These are phyloP conservation scores for Lepidurus packardi DNA, from an alignment of 1,140 invertebrate genomes.

Conservation along the genomic window DNA sequence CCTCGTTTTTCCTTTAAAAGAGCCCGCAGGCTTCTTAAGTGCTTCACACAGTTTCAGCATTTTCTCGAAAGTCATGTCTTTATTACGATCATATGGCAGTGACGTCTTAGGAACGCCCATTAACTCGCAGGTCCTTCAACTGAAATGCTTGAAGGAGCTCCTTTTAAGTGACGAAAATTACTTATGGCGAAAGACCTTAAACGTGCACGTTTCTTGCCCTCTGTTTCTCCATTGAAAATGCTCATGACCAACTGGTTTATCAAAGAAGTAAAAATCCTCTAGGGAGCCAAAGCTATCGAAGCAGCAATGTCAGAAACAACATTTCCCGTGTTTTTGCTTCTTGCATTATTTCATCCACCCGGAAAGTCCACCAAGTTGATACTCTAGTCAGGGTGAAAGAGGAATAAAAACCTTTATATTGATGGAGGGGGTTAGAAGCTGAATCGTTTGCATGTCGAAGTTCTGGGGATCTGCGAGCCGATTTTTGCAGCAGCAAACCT, in stretches of 20 bases:
- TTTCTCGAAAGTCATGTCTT: neutral
- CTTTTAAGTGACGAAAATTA: too few relatives aligned
- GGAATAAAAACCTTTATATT: neutral
- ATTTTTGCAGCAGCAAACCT: constrained; percentile 16
- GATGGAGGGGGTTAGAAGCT: neutral
- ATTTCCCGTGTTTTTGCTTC: neutral
- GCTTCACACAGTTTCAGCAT: neutral
- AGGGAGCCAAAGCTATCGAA: neutral
- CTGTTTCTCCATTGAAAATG: too few relatives aligned
- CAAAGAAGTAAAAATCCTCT: neutral
- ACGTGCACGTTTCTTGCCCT: too few relatives aligned
- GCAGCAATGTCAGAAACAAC: neutral
- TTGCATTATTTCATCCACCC: too few relatives aligned
- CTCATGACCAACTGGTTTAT: neutral
- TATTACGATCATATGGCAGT: too few relatives aligned
- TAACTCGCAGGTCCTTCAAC: too few relatives aligned
- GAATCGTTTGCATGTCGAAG: neutral
- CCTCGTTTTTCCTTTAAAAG: neutral
- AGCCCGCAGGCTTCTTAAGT: neutral
- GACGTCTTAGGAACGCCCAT: too few relatives aligned
- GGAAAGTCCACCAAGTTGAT: too few relatives aligned
- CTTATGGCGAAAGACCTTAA: too few relatives aligned
- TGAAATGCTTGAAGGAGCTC: too few relatives aligned
- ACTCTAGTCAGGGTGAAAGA: neutral
- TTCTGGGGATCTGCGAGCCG: neutral